Conservation (phyloP, 2,797 vertebrate species). For the Anguilla megastoma region DNA sequence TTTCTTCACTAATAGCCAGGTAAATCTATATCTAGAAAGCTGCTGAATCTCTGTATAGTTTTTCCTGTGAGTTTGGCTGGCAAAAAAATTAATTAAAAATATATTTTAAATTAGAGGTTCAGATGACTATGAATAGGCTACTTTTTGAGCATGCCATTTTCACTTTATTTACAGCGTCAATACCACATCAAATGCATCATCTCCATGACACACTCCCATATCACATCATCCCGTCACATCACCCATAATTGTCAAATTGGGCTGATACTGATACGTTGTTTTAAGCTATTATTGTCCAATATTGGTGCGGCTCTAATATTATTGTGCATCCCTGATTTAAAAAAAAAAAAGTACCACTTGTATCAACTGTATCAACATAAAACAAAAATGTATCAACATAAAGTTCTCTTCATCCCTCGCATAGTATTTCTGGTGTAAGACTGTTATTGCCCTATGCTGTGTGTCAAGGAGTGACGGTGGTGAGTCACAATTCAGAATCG, state of each 20-base stretch:
- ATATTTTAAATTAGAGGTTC: too few species aligned
- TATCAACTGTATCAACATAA: too few species aligned
- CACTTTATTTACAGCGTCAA: too few species aligned
- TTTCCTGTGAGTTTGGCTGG: too few species aligned
- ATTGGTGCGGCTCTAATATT: background rate
- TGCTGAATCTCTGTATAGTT: too few species aligned
- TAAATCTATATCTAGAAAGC: too few species aligned
- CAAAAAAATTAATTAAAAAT: too few species aligned
- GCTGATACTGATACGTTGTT: background rate
- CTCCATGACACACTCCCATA: background rate
- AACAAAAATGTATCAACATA: background rate
- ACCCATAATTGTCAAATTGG: background rate
- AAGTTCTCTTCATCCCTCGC: background rate
- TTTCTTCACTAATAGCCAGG: too few species aligned
- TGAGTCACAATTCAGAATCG: constrained; percentile 45
- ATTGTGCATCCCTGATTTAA: background rate
- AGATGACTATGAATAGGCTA: too few species aligned
- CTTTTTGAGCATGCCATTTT: too few species aligned
- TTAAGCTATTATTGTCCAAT: background rate
- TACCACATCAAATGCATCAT: too few species aligned
- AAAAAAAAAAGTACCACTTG: too few species aligned
- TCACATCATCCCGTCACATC: background rate
- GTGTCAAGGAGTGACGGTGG: constrained; percentile 42
- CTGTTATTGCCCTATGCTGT: background rate
- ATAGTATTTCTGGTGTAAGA: background rate